These are phyloP conservation scores for Ephialtes manifestator DNA, from an alignment of 2,888 invertebrate species.

Conservation along the genomic window DNA sequence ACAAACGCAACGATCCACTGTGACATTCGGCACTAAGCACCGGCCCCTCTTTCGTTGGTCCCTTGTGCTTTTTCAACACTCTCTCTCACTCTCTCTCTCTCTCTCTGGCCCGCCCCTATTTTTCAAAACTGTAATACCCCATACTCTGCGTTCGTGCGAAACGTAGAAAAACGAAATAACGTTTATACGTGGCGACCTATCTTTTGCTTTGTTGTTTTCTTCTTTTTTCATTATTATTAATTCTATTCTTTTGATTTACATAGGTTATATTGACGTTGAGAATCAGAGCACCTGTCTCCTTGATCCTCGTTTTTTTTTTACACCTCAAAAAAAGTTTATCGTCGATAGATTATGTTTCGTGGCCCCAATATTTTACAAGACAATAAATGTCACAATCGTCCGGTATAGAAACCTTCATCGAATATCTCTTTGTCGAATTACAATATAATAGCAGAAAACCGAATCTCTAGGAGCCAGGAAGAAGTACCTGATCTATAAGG, in stretches of 20 bases:
- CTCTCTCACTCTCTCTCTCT: conserved; percentile 40
- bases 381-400: conserved; percentile 74
- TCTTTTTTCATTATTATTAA: conserved; percentile 63
- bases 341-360: conserved; percentile 83
- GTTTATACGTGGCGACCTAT: conserved; percentile 70
- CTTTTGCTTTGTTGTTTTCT: conserved; percentile 60
- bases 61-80: conserved; percentile 77
- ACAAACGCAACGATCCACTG: conserved; percentile 78
- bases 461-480: conserved; percentile 69
- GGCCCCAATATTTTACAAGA: conserved; percentile 84
- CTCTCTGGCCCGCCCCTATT: neutral
- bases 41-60: conserved; percentile 78
- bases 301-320: conserved; percentile 70
- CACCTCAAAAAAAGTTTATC: conserved; percentile 66
- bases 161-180: conserved; percentile 73
- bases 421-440: conserved; percentile 55
- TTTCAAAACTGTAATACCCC: conserved; percentile 51
- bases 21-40: conserved; percentile 74
- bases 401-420: conserved; percentile 71
- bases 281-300: conserved; percentile 80
- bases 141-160: conserved; percentile 63
- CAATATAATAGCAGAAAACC: conserved; percentile 70
- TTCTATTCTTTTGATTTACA: conserved; percentile 71
- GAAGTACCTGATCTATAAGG: conserved; percentile 72
- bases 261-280: conserved; percentile 76